Evolutionary conservation across 2,113 vertebrate genomes (phyloP).

Genomic region (Ammodytes marinus): DNA sequence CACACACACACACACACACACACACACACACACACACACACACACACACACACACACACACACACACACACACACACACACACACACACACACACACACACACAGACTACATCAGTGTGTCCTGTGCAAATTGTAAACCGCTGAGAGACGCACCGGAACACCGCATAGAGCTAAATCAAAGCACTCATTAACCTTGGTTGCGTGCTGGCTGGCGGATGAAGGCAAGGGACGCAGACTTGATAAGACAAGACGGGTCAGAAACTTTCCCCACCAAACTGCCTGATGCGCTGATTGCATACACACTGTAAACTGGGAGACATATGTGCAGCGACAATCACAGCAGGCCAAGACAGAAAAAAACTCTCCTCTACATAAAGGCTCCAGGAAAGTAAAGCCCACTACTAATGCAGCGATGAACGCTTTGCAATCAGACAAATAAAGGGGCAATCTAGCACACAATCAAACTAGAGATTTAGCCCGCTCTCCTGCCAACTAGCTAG

Average conservation of each 20-base stretch:
- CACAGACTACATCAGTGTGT: not conserved
- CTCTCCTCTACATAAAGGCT: slow-evolving; percentile 63
- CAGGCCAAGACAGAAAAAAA: slow-evolving; percentile 65
- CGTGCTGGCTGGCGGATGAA: not conserved
- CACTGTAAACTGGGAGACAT: slow-evolving; percentile 52
- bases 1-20: slow-evolving; percentile 15
- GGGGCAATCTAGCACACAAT: slow-evolving; percentile 87
- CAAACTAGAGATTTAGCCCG: slow-evolving; percentile 85
- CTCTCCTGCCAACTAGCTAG: slow-evolving; percentile 83
- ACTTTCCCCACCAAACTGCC: slow-evolving; percentile 36
- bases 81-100: not conserved
- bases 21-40: not conserved
- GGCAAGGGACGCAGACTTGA: not conserved
- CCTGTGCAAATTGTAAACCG: slow-evolving; percentile 14
- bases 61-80: not conserved
- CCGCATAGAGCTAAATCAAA: slow-evolving; percentile 23
- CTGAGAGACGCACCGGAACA: slow-evolving; percentile 32
- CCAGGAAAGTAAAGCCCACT: slow-evolving; percentile 76
- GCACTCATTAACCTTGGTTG: slow-evolving; percentile 2
- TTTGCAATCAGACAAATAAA: slow-evolving; percentile 88
- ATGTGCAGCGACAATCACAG: slow-evolving; percentile 60
- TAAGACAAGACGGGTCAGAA: slow-evolving; percentile 36
- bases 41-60: not conserved
- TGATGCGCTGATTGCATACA: slow-evolving; percentile 55
- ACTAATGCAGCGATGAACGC: slow-evolving; percentile 82